Conservation (phyloP, 1,140 invertebrate genomes). For the Adoxophyes honmai region DNA sequence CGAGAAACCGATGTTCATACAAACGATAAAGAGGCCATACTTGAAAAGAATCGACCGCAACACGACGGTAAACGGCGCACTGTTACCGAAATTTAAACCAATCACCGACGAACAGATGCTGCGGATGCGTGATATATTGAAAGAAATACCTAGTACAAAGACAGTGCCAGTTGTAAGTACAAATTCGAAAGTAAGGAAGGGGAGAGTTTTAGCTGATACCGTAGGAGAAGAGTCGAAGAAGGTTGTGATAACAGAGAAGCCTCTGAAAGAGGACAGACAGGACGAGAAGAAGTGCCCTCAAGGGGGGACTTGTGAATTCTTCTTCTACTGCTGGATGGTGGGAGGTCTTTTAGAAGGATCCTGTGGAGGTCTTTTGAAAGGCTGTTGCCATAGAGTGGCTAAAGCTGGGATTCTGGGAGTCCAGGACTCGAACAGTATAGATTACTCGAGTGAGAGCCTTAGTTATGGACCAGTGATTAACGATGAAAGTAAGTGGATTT, state of each 20-base stretch:
- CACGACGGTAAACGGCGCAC: constrained; percentile 31
- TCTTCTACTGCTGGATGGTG: constrained; percentile 94
- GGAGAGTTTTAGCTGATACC: constrained; percentile 42
- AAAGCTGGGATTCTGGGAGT: constrained; percentile 84
- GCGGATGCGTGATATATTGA: constrained; percentile 56
- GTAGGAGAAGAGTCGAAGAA: constrained; percentile 27
- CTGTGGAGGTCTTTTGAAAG: constrained; percentile 90
- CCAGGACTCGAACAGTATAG: constrained; percentile 71
- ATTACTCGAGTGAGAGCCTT: constrained; percentile 41
- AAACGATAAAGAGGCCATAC: constrained; percentile 35
- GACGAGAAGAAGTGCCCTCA: constrained; percentile 78
- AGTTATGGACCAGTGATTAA: constrained; percentile 84
- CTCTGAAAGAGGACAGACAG: constrained; percentile 49
- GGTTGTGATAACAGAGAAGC: constrained; percentile 39
- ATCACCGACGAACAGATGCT: constrained; percentile 65
- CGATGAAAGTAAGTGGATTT: constrained; percentile 83
- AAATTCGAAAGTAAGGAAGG: constrained; percentile 36
- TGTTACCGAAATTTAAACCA: constrained; percentile 61
- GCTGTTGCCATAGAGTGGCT: constrained; percentile 90
- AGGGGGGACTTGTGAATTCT: constrained; percentile 93
- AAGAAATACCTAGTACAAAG: constrained; percentile 42
- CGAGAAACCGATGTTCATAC: constrained; percentile 65
- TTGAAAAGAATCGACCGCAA: constrained; percentile 51
- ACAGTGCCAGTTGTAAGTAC: constrained; percentile 27
- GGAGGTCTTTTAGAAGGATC: constrained; percentile 91